Evolutionary conservation across 2,888 invertebrate genomes (phyloP), one percentile per base, ranked within the genome.

Genomic region (Eurytoma adleriae): DNA sequence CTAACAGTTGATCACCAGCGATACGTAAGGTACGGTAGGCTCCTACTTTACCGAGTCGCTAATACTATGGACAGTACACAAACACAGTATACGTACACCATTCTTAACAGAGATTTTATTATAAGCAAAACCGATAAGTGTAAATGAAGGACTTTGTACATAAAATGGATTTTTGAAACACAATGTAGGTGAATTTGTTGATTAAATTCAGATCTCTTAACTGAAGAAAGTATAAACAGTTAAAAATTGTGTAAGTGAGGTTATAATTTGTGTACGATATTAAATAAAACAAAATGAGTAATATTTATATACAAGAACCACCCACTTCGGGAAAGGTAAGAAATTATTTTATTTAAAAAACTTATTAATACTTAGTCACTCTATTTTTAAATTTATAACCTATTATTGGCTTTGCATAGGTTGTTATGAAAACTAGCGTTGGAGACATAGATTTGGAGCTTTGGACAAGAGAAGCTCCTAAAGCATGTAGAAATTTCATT

Each of bases 391-490:
- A 57, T 57, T 50, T 50, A 56, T 50, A 13, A 62, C 18, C 14
- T 52, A 40, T 69, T 20, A 79, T 40, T 50, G 10, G 1, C 50
- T 69, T 72, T 69, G 56, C 18, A n/a, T 50, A 98, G 98, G 97
- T 99, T 54, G 91, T 98, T 3, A 88, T 99, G 72, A 95, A 96
- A 90, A 99, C 99, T 3, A 94, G 96, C 57, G 96, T 96, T 0
- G 99, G 99, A 5, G 99, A 99, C 87, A 97, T 99, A 83, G 99
- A 99, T 87, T 94, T 99, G 82, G 99, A 99, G 91, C 91, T 99
- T 89, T 99, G 99, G 99, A 94, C 98, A 0, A 97, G 97, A 89
- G 99, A 99, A 92, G 94, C 98, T 0, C 99, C 99, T 0, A 96
- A 97, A 91, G 97, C 99, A 5, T 96, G 96, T 87, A 93, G 96